Conservation (phyloP, 2,113 vertebrate genomes). For the Scalopus aquaticus region DNA sequence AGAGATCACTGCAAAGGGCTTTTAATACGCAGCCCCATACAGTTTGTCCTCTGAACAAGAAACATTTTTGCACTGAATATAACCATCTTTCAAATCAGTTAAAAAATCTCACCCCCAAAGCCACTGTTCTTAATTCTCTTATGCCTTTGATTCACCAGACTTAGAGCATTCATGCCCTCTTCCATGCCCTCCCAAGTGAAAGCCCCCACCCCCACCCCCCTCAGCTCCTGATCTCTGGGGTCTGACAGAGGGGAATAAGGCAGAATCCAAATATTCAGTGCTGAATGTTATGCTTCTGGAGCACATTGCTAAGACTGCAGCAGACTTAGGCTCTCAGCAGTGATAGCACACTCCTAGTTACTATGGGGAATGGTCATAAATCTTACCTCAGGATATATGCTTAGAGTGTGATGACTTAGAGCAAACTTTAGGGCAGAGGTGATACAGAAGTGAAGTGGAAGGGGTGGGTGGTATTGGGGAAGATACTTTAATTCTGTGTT, state of each 20-base stretch:
- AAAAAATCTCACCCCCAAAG: constrained; percentile 15
- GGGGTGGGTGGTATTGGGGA: background rate
- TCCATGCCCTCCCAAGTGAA: background rate
- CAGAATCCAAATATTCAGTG: background rate
- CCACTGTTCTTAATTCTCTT: background rate
- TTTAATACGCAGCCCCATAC: constrained; percentile 64
- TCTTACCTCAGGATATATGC: background rate
- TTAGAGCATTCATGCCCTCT: background rate
- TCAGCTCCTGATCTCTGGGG: background rate
- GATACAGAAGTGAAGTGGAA: constrained; percentile 12
- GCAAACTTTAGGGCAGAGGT: constrained; percentile 30
- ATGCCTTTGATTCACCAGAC: background rate
- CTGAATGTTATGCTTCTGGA: constrained; percentile 50
- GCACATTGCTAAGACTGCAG: constrained; percentile 62
- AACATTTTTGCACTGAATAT: constrained; percentile 8
- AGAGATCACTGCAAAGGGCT: constrained; percentile 58
- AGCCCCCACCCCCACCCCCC: too few species aligned
- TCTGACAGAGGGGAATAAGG: constrained; percentile 30
- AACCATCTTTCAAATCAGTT: constrained; percentile 48
- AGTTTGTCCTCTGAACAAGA: constrained; percentile 36
- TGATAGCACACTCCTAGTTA: constrained; percentile 46
- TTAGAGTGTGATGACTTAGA: background rate
- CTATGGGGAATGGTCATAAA: constrained; percentile 60
- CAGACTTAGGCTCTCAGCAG: constrained; percentile 12
- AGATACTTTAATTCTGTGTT: background rate